Evolutionary conservation across 2,888 invertebrate genomes (phyloP).

Genomic region (Noctua fimbriata): DNA sequence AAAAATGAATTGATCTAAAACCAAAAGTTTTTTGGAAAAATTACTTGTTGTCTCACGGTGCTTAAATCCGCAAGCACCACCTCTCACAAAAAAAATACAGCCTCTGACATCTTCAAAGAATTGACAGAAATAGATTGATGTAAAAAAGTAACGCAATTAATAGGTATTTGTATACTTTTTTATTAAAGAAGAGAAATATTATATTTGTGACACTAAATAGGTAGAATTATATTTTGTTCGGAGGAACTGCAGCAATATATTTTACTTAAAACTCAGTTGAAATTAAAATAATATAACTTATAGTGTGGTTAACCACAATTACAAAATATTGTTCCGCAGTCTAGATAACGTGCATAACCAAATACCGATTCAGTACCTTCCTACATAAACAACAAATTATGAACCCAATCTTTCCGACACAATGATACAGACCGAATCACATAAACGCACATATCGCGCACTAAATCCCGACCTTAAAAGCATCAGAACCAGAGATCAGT

Average conservation of each 20-base stretch:
- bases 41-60: too few species aligned
- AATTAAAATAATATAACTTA: background rate
- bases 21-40: too few species aligned
- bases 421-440: slow-evolving; percentile 26
- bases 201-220: background rate
- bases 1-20: too few species aligned
- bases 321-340: background rate
- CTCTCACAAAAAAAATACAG: background rate
- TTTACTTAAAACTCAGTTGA: background rate
- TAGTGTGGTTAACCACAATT: too few species aligned
- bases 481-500: slow-evolving; percentile 56
- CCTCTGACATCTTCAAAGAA: background rate
- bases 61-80: background rate
- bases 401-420: background rate
- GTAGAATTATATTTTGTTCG: background rate
- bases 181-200: background rate
- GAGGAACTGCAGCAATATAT: background rate
- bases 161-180: too few species aligned
- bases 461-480: slow-evolving; percentile 56
- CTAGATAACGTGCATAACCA: background rate
- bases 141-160: too few species aligned
- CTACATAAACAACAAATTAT: background rate
- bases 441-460: slow-evolving; percentile 25
- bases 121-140: background rate
- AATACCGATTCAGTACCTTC: background rate